Conservation (phyloP, 2,797 vertebrate species). For the Brotula barbata region DNA sequence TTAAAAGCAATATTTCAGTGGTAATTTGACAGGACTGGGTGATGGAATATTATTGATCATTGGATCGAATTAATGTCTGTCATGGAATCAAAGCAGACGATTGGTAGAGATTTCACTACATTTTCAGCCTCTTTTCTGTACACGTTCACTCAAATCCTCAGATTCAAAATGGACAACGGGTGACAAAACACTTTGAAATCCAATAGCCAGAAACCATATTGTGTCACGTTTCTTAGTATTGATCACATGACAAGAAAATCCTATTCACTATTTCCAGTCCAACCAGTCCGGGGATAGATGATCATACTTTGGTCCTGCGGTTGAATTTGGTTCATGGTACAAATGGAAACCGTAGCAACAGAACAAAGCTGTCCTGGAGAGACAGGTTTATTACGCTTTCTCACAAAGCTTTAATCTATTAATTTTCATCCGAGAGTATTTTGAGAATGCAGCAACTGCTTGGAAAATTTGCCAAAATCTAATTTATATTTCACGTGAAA, state of each 20-base stretch:
- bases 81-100: too few species aligned
- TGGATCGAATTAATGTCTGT: too few species aligned
- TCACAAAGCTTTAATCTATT: neutral
- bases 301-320: neutral
- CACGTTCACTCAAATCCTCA: neutral
- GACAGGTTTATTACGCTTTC: neutral
- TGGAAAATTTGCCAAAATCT: conserved; percentile 32
- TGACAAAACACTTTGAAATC: neutral
- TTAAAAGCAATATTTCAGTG: conserved; percentile 32
- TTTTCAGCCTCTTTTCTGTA: too few species aligned
- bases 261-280: too few species aligned
- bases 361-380: too few species aligned
- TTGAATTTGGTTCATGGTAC: conserved; percentile 2
- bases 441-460: conserved; percentile 19
- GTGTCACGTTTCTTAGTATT: too few species aligned
- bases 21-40: conserved; percentile 3
- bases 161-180: too few species aligned
- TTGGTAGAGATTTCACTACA: too few species aligned
- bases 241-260: neutral
- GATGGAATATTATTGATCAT: conserved; percentile 16
- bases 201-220: neutral
- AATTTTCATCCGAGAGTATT: conserved; percentile 23
- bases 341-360: neutral
- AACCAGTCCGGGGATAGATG: too few species aligned
- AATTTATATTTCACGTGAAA: conserved; percentile 51